Evolutionary conservation across 2,888 invertebrate species (phyloP), one percentile per base, ranked within the genome.

Genomic region (Loripinus fragilis): DNA sequence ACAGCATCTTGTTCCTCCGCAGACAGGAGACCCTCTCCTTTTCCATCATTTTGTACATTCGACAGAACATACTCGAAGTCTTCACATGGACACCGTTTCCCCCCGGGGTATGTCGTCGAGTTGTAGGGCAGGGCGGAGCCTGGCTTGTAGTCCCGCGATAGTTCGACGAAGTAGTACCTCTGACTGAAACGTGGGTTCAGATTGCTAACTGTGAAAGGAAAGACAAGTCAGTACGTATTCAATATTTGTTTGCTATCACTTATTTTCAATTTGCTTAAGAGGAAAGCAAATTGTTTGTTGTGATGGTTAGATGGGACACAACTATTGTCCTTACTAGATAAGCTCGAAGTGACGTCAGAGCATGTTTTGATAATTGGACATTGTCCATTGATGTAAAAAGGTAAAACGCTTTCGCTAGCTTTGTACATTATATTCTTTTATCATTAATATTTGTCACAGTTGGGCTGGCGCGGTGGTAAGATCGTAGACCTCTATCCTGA

Each of bases 41-140:
- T 35, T 41, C 69, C 64, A 76, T 74, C 74, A 65, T 80, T 71
- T 35, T 73, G 66, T 1, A 75, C 79, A 15, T 42, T 42, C 0
- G 64, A 25, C 25, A 80, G 74, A 17, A 41, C 38, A 30, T 80
- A 83, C 38, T 55, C 74, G 17, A 83, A 78, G 23, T 45, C 71
- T 0, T 23, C 28, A 48, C 83, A 83, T 1, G 64, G 50, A 66
- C 80, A 80, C 0, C 48, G 41, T 3, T 68, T 50, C 10, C 45
- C 68, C 2, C 50, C 69, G 0, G 72, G 74, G 64, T 78, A 76
- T 12, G 78, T 80, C 1, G 78, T 80, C 2, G 68, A 35, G 66
- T 81, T 81, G 48, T 83, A 79, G 5, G 45, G 23, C 5, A 84
- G 33, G 2, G 65, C 69, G 20, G 65, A 25, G 15, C 71, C 71